A percentile compares a stretch with the other conserved stretches of the same genome.
Conservation (phyloP, 2,113 vertebrate species). For the Epinephelus lanceolatus region DNA sequence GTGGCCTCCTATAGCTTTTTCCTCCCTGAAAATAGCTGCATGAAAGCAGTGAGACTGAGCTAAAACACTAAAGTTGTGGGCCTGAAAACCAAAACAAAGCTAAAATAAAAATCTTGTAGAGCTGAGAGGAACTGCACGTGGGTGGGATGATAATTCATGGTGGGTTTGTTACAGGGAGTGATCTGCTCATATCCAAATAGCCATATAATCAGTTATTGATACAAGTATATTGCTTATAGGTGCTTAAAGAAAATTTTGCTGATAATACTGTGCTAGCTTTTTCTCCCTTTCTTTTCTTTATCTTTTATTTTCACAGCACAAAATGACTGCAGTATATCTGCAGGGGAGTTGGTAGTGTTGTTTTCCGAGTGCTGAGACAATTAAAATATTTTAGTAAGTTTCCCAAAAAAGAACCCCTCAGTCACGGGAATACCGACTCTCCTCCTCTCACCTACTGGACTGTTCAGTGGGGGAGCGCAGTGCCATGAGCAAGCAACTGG, state of each 20-base stretch:
- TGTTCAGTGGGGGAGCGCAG: neutral
- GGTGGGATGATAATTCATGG: neutral
- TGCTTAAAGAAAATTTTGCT: neutral
- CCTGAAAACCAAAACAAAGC: neutral
- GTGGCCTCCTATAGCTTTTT: neutral
- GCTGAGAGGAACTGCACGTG: too few relatives aligned
- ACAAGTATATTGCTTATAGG: neutral
- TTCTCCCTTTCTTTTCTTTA: neutral
- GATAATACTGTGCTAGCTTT: too few relatives aligned
- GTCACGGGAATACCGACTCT: neutral
- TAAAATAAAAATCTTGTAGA: neutral
- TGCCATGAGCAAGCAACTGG: slow-evolving; percentile 1
- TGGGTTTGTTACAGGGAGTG: neutral
- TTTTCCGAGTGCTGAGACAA: neutral
- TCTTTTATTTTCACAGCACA: neutral
- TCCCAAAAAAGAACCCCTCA: neutral
- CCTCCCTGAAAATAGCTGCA: neutral
- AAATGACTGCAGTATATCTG: neutral
- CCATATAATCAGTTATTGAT: neutral
- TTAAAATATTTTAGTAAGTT: neutral
- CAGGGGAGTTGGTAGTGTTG: neutral
- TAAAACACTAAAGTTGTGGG: too few relatives aligned
- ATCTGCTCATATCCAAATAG: neutral
- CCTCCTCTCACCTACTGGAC: neutral
- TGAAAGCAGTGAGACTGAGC: neutral